These are phyloP conservation scores for Uria lomvia DNA, from an alignment of 2,113 vertebrate genomes.

Conservation along the genomic window DNA sequence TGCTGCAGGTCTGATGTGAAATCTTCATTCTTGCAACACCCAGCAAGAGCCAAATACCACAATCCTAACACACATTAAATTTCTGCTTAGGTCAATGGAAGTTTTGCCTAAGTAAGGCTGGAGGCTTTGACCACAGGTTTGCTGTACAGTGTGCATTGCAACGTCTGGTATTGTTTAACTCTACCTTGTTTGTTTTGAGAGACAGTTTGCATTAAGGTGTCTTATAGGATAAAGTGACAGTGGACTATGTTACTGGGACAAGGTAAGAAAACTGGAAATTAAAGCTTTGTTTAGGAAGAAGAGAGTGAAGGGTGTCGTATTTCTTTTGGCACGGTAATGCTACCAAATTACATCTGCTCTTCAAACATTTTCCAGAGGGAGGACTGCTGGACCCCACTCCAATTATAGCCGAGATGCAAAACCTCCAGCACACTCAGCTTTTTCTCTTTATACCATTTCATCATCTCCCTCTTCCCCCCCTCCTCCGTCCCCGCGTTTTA, in stretches of 20 bases:
- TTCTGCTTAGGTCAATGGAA: not conserved
- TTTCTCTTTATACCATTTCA: not conserved
- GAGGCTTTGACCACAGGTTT: not conserved
- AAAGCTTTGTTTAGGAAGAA: not conserved
- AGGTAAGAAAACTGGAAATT: not conserved
- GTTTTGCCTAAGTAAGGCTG: not conserved
- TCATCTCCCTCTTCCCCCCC: not conserved
- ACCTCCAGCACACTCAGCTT: not conserved
- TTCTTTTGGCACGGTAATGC: not conserved
- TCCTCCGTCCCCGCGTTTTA: not conserved
- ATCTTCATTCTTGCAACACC: not conserved
- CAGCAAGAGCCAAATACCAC: not conserved
- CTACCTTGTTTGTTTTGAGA: not conserved
- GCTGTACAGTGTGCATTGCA: not conserved
- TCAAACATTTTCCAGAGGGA: constrained; percentile 10
- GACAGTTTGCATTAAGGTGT: not conserved
- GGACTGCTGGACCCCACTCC: not conserved
- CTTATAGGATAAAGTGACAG: not conserved
- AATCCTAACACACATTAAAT: not conserved
- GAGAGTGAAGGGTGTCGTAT: not conserved
- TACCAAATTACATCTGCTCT: constrained; percentile 3
- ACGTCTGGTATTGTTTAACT: not conserved
- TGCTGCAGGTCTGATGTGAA: not conserved
- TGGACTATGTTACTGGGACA: not conserved
- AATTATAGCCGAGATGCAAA: not conserved